These are phyloP conservation scores for Cephus nigrinus DNA, from an alignment of 2,888 invertebrate species.

Conservation along the genomic window DNA sequence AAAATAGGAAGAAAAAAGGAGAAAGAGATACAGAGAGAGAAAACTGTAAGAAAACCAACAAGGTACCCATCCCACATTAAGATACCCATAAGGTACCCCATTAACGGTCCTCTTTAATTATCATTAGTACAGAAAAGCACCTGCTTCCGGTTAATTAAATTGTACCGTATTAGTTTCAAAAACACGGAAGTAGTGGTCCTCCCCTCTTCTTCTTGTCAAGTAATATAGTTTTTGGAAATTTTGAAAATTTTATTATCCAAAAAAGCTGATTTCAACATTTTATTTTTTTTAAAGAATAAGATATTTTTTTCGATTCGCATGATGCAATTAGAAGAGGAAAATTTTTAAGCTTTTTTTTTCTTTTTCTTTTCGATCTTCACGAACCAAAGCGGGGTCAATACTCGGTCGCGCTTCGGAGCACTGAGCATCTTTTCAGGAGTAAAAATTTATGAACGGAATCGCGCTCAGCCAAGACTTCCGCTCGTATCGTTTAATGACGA, in stretches of 20 bases:
- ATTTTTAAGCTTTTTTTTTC: not conserved
- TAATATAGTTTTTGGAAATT: no score
- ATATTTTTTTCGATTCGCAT: not conserved
- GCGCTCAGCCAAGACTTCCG: not conserved
- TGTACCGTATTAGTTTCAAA: constrained; percentile 17
- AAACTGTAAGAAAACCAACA: not conserved
- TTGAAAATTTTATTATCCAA: no score
- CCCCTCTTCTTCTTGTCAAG: no score
- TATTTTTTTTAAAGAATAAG: not conserved
- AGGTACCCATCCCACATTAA: not conserved
- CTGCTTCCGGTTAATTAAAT: constrained; percentile 32
- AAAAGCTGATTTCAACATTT: no score
- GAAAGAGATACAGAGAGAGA: constrained; percentile 6
- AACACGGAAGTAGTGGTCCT: no score
- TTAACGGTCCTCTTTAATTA: constrained; percentile 32
- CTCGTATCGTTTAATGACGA: not conserved
- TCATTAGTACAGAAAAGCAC: constrained; percentile 23
- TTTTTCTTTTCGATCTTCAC: not conserved
- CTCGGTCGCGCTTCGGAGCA: constrained; percentile 2
- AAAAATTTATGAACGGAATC: not conserved
- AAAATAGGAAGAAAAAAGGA: constrained; percentile 3
- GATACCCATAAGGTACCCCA: constrained; percentile 7
- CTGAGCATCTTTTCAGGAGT: not conserved
- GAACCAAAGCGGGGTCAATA: constrained; percentile 1
- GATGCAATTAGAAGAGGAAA: not conserved